These are phyloP conservation scores for Lordiphosa mommai DNA, from an alignment of 1,140 invertebrate species.

Conservation along the genomic window DNA sequence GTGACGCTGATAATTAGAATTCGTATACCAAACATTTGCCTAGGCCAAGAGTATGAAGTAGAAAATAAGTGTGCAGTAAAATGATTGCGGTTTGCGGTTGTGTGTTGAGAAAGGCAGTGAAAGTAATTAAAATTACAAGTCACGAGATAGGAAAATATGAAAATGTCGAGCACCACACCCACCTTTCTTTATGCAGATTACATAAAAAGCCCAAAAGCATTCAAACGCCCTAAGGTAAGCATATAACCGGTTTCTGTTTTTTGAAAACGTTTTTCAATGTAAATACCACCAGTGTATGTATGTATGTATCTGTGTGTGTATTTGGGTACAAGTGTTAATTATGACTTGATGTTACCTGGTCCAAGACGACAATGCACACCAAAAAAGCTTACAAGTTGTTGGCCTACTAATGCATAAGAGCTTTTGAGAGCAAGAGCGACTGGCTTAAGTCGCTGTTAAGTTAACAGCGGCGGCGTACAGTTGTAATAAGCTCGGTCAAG, in stretches of 20 bases:
- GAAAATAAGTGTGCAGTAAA: too few species aligned
- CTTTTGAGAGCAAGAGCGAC: conserved; percentile 7
- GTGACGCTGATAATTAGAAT: conserved; percentile 67
- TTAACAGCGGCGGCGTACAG: conserved; percentile 24
- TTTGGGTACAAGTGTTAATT: conserved; percentile 39
- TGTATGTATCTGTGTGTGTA: neutral
- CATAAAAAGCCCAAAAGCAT: conserved; percentile 40
- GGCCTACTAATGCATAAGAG: conserved; percentile 67
- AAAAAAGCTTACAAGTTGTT: conserved; percentile 51
- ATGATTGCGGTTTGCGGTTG: conserved; percentile 17
- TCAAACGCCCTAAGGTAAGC: conserved; percentile 49
- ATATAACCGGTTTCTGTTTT: conserved; percentile 46
- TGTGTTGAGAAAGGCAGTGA: conserved; percentile 61
- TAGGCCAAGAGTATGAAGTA: conserved; percentile 8
- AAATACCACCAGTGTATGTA: conserved; percentile 30
- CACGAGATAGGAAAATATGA: conserved; percentile 52
- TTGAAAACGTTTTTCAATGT: conserved; percentile 56
- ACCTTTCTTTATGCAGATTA: conserved; percentile 32
- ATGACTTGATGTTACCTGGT: conserved; percentile 55
- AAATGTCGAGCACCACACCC: conserved; percentile 32
- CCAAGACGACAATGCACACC: conserved; percentile 34
- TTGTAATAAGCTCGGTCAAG: conserved; percentile 39
- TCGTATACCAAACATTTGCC: conserved; percentile 27
- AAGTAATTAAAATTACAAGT: conserved; percentile 64
- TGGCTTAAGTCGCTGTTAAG: conserved; percentile 14